Conservation (phyloP, 2,888 invertebrate genomes). For the Vandiemenella viatica region DNA sequence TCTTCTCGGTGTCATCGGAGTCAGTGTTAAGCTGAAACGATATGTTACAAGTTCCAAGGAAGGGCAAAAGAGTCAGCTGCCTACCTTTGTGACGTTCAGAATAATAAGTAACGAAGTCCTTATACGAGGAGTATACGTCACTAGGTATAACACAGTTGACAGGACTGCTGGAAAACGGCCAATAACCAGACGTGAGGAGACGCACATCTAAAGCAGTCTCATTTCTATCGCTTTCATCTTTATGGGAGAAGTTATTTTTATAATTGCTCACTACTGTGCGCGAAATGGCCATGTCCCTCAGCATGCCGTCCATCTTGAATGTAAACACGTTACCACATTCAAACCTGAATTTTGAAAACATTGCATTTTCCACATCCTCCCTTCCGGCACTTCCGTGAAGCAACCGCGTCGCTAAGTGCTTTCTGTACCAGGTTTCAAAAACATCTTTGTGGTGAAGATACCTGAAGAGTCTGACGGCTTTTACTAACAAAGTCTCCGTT, state of each 20-base stretch:
- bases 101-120: background rate
- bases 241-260: no score
- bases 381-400: background rate
- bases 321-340: background rate
- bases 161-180: background rate
- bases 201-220: background rate
- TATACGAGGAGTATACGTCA: background rate
- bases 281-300: background rate
- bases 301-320: background rate
- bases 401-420: background rate
- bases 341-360: background rate
- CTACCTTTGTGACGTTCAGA: background rate
- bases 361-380: background rate
- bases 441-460: background rate
- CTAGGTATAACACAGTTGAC: background rate
- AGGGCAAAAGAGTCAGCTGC: background rate
- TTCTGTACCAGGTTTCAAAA: background rate
- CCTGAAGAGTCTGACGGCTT: background rate
- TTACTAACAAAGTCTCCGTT: background rate
- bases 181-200: background rate
- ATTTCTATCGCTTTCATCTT: background rate
- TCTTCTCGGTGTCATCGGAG: background rate
- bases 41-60: background rate
- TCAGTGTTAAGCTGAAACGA: background rate
- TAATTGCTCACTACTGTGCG: no score